Evolutionary conservation across 2,888 invertebrate species (phyloP), one percentile per base, ranked within the genome.

Genomic region (Sinohyriopsis cumingii): DNA sequence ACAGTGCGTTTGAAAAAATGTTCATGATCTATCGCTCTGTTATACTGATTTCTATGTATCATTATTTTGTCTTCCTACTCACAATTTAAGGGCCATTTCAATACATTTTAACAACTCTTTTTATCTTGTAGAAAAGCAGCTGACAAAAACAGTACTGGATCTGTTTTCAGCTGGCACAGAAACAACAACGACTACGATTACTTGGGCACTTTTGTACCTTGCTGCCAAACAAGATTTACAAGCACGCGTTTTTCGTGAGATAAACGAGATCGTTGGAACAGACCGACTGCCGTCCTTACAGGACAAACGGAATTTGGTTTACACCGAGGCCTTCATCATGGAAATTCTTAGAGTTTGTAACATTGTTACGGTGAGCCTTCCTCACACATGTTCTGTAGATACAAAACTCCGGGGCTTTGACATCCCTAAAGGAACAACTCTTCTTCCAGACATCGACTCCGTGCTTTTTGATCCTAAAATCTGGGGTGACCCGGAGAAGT

Each of bases 131-230:
- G 63, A 45, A 54, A 55, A 63, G 9, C 33, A 45, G 22, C 28
- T 63, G 9, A 54, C 24, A 25, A n/a, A 24, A 22, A 20, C 55
- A 6, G 12, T 63, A 24, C 7, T 20, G 24, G 55, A 63, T 20
- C 18, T 63, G 19, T 63, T 54, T 22, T 1, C 45, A 22, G 63
- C 63, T 0, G 63, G 63, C 3, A 63, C 53, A 6, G 63, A 63
- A 24, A 63, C 63, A 53, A 63, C 63, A 53, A 25, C 63, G 24
- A 63, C 63, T 12, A 63, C 63, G 4, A 63, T 63, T n/a, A 63
- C 53, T 19, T 63, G 63, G 63, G 63, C 63, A 9, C 19, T 63
- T 28, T n/a, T 63, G 18, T 53, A 54, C 9, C 63, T 63, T 55
- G 55, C 55, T n/a, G 53, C 22, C 24, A 63, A 63, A 24, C 63